Conservation (phyloP, 2,113 vertebrate species). For the Corapipo altera region DNA sequence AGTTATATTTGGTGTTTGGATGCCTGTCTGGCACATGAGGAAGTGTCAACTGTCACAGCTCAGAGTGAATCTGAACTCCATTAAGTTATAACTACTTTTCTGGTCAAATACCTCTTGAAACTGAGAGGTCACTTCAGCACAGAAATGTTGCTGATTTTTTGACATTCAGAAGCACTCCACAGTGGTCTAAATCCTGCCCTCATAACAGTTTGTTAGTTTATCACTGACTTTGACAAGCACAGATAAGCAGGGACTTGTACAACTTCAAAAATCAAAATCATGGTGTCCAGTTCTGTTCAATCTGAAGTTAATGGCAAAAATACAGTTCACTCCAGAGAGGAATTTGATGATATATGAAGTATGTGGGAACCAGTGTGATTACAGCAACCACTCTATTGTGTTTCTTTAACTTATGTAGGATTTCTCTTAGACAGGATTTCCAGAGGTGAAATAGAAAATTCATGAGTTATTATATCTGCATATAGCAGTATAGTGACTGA, state of each 20-base stretch:
- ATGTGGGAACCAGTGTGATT: background rate
- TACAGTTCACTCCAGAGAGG: background rate
- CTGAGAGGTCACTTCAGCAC: background rate
- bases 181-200: background rate
- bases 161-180: background rate
- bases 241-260: background rate
- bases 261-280: background rate
- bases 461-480: background rate
- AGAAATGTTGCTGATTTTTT: background rate
- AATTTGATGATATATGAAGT: background rate
- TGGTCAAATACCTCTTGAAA: background rate
- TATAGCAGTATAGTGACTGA: background rate
- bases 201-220: accelerated
- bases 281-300: background rate
- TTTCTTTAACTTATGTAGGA: constrained; percentile 69
- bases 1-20: background rate
- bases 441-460: background rate
- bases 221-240: background rate
- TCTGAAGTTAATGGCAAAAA: background rate
- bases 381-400: background rate
- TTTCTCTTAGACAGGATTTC: background rate
- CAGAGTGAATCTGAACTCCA: background rate
- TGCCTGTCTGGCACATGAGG: background rate
- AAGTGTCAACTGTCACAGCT: background rate
- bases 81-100: background rate